A percentile compares a stretch with the other conserved stretches of the same genome.
Conservation (phyloP, 2,888 invertebrate species). For the Tetragonula carbonaria region DNA sequence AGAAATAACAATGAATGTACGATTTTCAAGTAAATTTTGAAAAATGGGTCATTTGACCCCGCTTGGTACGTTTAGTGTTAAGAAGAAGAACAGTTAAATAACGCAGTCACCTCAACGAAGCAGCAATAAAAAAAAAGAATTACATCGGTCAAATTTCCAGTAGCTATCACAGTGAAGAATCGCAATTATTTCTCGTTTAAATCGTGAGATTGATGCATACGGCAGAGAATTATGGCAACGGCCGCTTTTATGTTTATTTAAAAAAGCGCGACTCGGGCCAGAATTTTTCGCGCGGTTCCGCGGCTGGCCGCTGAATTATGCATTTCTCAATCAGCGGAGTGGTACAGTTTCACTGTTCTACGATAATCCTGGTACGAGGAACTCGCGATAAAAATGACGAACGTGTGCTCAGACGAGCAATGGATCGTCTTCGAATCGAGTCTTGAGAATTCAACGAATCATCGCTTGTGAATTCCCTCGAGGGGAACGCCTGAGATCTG, state of each 20-base stretch:
- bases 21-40: too few species aligned
- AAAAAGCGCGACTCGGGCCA: slow-evolving; percentile 14
- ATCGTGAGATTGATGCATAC: slow-evolving; percentile 27
- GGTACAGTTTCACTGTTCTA: slow-evolving; percentile 29
- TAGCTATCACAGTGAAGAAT: not conserved
- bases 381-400: slow-evolving; percentile 14
- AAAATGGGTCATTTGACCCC: too few species aligned
- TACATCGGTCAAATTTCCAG: too few species aligned
- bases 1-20: too few species aligned
- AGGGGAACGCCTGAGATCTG: too few species aligned
- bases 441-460: not conserved
- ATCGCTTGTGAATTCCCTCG: not conserved
- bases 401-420: too few species aligned
- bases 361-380: slow-evolving; percentile 15
- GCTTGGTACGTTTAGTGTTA: too few species aligned
- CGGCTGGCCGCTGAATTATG: slow-evolving; percentile 48
- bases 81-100: too few species aligned
- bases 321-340: slow-evolving; percentile 59
- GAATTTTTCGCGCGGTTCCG: slow-evolving; percentile 17
- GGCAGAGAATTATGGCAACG: not conserved
- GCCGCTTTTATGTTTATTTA: slow-evolving; percentile 39
- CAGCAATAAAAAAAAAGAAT: too few species aligned
- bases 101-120: too few species aligned
- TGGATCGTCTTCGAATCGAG: not conserved
- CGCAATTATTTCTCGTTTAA: slow-evolving; percentile 31